These are phyloP conservation scores for Periophthalmus modestus DNA, from an alignment of 2,113 vertebrate genomes.

Conservation along the genomic window DNA sequence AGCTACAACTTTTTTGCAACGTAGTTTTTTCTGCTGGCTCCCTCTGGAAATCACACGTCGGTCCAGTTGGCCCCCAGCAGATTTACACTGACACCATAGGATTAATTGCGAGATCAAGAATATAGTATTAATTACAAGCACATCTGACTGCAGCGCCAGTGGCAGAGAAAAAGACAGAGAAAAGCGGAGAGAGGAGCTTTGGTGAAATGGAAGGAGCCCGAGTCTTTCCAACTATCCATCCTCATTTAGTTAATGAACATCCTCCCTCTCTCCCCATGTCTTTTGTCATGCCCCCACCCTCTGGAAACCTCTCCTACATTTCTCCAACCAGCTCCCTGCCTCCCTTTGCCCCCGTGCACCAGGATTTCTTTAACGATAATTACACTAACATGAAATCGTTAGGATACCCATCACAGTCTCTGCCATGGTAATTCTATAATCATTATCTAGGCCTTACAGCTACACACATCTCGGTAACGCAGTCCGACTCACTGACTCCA, in stretches of 20 bases:
- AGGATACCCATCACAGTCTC: conserved; percentile 64
- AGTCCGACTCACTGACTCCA: conserved; percentile 47
- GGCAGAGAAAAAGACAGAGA: conserved; percentile 37
- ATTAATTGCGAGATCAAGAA: neutral
- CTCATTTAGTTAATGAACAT: conserved; percentile 72
- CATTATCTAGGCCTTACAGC: conserved; percentile 46
- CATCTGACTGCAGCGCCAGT: conserved; percentile 11
- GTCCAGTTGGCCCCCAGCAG: no score
- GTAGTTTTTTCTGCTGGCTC: no score
- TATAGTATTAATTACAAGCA: neutral
- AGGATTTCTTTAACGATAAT: conserved; percentile 59
- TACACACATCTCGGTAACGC: conserved; percentile 19
- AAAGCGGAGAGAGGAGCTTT: conserved; percentile 37
- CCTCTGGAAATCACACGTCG: neutral
- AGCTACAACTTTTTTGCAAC: no score
- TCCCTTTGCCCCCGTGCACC: neutral
- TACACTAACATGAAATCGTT: conserved; percentile 71
- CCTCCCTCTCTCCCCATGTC: conserved; percentile 53
- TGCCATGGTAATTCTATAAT: conserved; percentile 65
- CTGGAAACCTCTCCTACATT: conserved; percentile 14
- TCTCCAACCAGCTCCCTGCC: conserved; percentile 20
- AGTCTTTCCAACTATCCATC: conserved; percentile 65
- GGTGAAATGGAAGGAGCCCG: conserved; percentile 59
- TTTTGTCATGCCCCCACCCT: conserved; percentile 34
- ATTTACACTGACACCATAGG: neutral